Evolutionary conservation across 2,888 invertebrate genomes (phyloP), one percentile per base, ranked within the genome.

Genomic region (Caenorhabditis sp.): DNA sequence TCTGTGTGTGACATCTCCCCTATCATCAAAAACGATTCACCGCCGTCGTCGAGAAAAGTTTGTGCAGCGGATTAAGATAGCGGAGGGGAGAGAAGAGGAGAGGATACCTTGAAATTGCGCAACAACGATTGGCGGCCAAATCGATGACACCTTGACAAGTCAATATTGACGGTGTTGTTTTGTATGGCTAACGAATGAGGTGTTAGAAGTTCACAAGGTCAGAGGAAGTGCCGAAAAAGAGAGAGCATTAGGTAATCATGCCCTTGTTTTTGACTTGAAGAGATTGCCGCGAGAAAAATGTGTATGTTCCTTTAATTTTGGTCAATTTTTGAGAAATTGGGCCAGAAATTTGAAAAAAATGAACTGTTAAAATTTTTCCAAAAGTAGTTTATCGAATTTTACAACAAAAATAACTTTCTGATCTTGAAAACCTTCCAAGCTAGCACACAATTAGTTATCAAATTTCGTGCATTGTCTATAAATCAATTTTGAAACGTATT

Each of bases 51-150:
- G n/a, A 51, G 59, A 58, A 58, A 63, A 71, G 72, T 72, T 72
- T 72, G 72, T 65, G 67, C 68, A 72, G 58, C 37, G 64, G 72
- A 72, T 72, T 72, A 72, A 27, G 57, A 58, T 58, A 21, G 5
- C 5, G 10, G 31, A n/a, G n/a, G 27, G 31, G 17, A 26, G 19
- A 27, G 55, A n/a, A 17, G 21, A 27, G n/a, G n/a, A n/a, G n/a
- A 27, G 57, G 36, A 43, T 43, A 43, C 43, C 43, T 43, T 43
- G 43, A 43, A 43, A 43, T 43, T 43, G 43, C 43, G 43, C 43
- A 43, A 43, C 17, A 17, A 23, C 21, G 51, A 8, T 21, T 6
- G 43, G 43, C 12, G 12, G 43, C 14, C 14, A 17, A 12, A 43
- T 3, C 10, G 14, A 43, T 43, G 21, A 19, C 51, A 51, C 19